Conservation (phyloP, 2,797 vertebrate species). For the Leptatherina wallacei region DNA sequence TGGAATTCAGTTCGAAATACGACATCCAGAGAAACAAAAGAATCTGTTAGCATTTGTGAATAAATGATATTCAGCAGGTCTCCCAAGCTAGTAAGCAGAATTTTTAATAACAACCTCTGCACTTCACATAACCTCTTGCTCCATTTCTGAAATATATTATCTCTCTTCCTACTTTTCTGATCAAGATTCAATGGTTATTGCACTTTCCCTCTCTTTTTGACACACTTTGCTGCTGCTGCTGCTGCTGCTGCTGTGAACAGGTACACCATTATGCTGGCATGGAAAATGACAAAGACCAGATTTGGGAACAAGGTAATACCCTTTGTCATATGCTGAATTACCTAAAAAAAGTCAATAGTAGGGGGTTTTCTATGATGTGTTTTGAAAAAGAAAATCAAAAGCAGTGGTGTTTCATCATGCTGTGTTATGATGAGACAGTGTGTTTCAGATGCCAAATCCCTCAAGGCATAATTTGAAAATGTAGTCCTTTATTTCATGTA, state of each 20-base stretch:
- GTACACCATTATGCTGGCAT: conserved; percentile 44
- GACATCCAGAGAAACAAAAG: conserved; percentile 43
- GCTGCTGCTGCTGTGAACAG: conserved; percentile 51
- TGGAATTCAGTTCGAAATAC: conserved; percentile 53
- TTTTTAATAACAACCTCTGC: conserved; percentile 55
- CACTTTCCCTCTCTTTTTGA: conserved; percentile 69
- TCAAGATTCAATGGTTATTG: conserved; percentile 71
- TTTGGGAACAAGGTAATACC: conserved; percentile 52
- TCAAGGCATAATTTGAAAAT: conserved; percentile 45
- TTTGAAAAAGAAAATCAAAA: conserved; percentile 47
- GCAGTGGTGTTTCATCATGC: conserved; percentile 32
- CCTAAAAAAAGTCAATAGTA: conserved; percentile 50
- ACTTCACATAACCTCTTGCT: conserved; percentile 47
- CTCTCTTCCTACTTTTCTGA: conserved; percentile 21
- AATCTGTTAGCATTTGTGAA: conserved; percentile 35
- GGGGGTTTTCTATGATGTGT: conserved; percentile 40
- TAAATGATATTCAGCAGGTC: conserved; percentile 44
- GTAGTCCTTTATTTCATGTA: conserved; percentile 43
- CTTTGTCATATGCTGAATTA: conserved; percentile 44
- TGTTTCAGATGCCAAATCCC: conserved; percentile 46
- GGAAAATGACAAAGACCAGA: conserved; percentile 45
- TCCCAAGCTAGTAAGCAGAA: conserved; percentile 35
- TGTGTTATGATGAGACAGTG: conserved; percentile 41
- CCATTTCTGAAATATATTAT: conserved; percentile 20
- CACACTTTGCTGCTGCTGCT: conserved; percentile 47